Base-by-base conservation (phyloP, 2,888 invertebrate species). In the Caenorhabditis sp. region DNA sequence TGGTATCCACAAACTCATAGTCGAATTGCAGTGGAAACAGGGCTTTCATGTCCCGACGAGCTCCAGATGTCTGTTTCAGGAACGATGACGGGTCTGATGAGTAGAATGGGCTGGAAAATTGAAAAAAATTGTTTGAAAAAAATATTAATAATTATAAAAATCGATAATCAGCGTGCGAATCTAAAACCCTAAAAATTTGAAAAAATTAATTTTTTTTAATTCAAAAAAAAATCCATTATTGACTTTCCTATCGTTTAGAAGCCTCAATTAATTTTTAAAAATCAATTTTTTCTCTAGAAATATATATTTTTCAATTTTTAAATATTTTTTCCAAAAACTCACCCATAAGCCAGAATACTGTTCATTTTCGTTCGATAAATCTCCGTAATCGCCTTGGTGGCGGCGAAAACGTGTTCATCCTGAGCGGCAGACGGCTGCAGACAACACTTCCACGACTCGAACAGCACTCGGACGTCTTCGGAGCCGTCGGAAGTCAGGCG, bases 401-500 rank as follows among this genome's bases (percentile, higher is more conserved):
- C 58, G 9, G 78, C 65, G 37, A 55, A 35, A 6, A 65, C 69
- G n/a, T 62, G 15, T 2, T 74, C 74, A 47, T 78, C 82, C 5
- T 69, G 22, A 15, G 64, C 50, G 6, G 70, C 64, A 2, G 78
- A 69, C 22, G 53, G 60, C 55, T 78, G 78, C 15, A 82, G 74
- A 50, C 76, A 74, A 4, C 56, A 22, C 32, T 79, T 82, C 82
- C 82, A 82, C 15, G 69, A 51, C 26, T 82, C 78, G 64, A 78
- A 82, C 22, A 82, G 50, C n/a, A 82, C 78, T n/a, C 78, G 68
- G 44, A 82, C 82, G 64, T 82, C 82, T 79, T 82, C 82, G 3
- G 70, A 65, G n/a, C 74, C 69, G n/a, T 70, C 72, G 5, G 76
- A 47, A 18, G 64, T 79, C n/a, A 82, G 56, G 50, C 82, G 70